Base-by-base conservation (phyloP, 1,140 invertebrate species). In the Drosophila ironensis region DNA sequence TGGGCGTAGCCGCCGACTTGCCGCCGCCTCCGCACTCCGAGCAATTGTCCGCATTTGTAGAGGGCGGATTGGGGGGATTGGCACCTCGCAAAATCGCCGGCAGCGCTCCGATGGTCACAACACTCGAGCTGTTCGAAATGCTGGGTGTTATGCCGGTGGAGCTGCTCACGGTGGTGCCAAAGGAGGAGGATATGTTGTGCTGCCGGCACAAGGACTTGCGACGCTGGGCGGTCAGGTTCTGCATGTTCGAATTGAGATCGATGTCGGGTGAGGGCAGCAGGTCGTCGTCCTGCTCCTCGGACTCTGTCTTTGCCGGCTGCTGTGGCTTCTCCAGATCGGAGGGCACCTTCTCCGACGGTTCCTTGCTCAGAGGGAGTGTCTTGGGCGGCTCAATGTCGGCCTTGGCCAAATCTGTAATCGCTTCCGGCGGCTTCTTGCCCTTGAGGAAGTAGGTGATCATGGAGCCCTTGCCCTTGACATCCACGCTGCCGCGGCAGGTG, bases 401-500 rank as follows among this genome's bases (percentile, higher is more conserved):
- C 28, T 60, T 41, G 16, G 57, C 14, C 27, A 52, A n/a, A 5
- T 61, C 56, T 22, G 2, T 5, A 22, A 5, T 5, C 9, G 30
- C 45, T 4, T 28, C 51, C 80, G 90, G 3, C 1, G 52, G 41
- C 93, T 94, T 46, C 94, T 94, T 37, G 20, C 74, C 88, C 35
- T 89, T 89, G 0, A 97, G 91, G 88, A 98, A 97, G 90, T 96
- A 98, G 0, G 97, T 98, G n/a, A 96, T 93, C 97, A 98, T 98
- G 35, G 96, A 95, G 0, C 97, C 97, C 91, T 98, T 98, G 14
- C 97, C 97, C 90, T 98, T 98, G 2, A 98, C 97, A 69, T 97
- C 94, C 12, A 98, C 95, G 3, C 92, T 93, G 0, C 97, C 97
- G 8, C 97, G 92, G 88, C 95, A 96, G 1, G 93, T 93, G 5